A percentile compares a stretch with the other conserved stretches of the same genome.
Conservation (phyloP, 1,140 invertebrate genomes). For the Calliphora vicina region DNA sequence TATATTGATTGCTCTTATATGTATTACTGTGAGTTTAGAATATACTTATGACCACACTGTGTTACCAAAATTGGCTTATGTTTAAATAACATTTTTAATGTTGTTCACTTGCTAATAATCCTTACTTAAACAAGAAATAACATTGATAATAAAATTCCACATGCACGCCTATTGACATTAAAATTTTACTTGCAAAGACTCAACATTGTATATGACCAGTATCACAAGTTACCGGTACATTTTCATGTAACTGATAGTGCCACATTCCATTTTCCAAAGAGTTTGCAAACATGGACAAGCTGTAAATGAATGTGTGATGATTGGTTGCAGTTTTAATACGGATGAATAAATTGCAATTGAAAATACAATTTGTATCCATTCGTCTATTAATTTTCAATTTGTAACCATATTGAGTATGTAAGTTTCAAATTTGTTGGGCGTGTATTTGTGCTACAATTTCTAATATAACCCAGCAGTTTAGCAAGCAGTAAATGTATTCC, state of each 20-base stretch:
- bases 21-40: too few species aligned
- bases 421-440: background rate
- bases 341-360: background rate
- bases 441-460: too few species aligned
- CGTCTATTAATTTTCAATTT: background rate
- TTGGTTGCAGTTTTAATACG: background rate
- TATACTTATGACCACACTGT: too few species aligned
- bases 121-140: too few species aligned
- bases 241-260: background rate
- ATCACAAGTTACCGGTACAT: background rate
- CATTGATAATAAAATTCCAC: too few species aligned
- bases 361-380: background rate
- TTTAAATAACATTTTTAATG: too few species aligned
- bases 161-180: background rate
- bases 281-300: background rate
- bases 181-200: background rate
- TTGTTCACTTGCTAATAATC: too few species aligned
- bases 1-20: too few species aligned
- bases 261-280: background rate
- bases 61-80: too few species aligned
- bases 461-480: too few species aligned
- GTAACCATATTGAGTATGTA: background rate
- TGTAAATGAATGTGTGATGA: background rate
- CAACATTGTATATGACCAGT: background rate
- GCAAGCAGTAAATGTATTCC: too few species aligned